These are phyloP conservation scores for Catamblyrhynchus diadema DNA, from an alignment of 2,797 vertebrate genomes.

Conservation along the genomic window DNA sequence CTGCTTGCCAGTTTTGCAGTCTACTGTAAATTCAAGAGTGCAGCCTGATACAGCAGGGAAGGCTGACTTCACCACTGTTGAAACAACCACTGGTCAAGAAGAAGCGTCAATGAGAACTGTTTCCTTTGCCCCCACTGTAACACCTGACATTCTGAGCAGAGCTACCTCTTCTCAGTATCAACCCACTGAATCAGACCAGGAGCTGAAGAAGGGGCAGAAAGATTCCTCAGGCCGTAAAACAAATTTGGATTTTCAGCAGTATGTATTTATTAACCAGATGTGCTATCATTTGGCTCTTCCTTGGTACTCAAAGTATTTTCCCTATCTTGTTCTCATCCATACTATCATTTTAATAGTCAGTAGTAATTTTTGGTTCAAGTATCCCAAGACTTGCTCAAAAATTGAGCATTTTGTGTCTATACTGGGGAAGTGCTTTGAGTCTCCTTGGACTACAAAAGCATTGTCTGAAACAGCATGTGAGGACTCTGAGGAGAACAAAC, in stretches of 20 bases:
- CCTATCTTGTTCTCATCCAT: conserved; percentile 97
- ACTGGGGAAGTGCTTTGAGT: conserved; percentile 97
- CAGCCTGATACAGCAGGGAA: conserved; percentile 53
- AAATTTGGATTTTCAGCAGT: conserved; percentile 97
- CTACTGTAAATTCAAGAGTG: conserved; percentile 75
- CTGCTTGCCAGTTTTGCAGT: conserved; percentile 92
- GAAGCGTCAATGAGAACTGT: conserved; percentile 66
- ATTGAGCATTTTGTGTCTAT: conserved; percentile 99
- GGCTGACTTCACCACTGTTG: conserved; percentile 68
- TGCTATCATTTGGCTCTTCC: conserved; percentile 97
- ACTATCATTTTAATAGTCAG: conserved; percentile 98
- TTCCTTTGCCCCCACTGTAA: conserved; percentile 61
- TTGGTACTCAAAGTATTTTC: conserved; percentile 99
- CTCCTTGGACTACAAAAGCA: conserved; percentile 98
- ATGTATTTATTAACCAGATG: conserved; percentile 99
- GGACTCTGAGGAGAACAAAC: conserved; percentile 97
- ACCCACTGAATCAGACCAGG: conserved; percentile 59
- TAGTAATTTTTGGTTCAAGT: conserved; percentile 99
- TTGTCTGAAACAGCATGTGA: conserved; percentile 97
- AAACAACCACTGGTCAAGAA: conserved; percentile 73
- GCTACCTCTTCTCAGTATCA: conserved; percentile 66
- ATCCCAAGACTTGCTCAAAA: conserved; percentile 98
- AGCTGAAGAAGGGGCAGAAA: conserved; percentile 75
- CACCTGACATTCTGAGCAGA: conserved; percentile 60
- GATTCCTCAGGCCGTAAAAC: conserved; percentile 88